A percentile compares a stretch with the other conserved stretches of the same genome.
phyloP scores from a whole-genome alignment of 2,113 vertebrate species.

The Colius striatus region DNA sequence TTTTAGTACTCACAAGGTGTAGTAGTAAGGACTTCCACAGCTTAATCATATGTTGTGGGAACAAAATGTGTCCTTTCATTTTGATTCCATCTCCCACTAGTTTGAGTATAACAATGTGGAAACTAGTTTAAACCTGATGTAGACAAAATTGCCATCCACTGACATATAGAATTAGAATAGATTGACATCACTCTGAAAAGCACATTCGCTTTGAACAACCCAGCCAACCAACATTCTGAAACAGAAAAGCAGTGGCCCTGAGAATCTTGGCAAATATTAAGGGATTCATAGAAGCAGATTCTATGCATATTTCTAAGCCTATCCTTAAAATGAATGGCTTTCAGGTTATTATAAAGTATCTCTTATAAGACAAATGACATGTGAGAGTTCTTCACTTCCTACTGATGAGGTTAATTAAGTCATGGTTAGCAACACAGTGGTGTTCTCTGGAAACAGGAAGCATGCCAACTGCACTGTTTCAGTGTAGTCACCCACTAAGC shows the following conservation, averaged over 20 bases:
- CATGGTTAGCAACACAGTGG: background rate
- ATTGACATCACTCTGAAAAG: background rate
- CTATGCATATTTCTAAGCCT: background rate
- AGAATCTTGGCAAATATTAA: background rate
- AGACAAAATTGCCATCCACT: background rate
- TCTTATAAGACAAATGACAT: background rate
- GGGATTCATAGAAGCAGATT: background rate
- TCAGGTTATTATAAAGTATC: background rate
- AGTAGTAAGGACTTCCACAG: background rate
- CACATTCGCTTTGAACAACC: background rate
- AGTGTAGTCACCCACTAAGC: background rate
- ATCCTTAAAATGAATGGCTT: background rate
- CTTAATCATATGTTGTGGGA: background rate
- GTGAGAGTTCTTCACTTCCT: background rate
- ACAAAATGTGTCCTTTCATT: background rate
- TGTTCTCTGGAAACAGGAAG: background rate
- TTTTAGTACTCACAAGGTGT: background rate
- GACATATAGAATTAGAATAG: background rate
- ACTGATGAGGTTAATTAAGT: background rate
- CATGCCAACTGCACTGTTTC: background rate
- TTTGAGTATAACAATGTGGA: background rate
- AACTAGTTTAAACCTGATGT: background rate
- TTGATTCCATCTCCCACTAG: background rate
- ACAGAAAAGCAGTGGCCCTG: background rate
- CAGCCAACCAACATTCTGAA: background rate